Evolutionary conservation across 2,888 invertebrate species (phyloP).

Genomic region (Norana najaformis): DNA sequence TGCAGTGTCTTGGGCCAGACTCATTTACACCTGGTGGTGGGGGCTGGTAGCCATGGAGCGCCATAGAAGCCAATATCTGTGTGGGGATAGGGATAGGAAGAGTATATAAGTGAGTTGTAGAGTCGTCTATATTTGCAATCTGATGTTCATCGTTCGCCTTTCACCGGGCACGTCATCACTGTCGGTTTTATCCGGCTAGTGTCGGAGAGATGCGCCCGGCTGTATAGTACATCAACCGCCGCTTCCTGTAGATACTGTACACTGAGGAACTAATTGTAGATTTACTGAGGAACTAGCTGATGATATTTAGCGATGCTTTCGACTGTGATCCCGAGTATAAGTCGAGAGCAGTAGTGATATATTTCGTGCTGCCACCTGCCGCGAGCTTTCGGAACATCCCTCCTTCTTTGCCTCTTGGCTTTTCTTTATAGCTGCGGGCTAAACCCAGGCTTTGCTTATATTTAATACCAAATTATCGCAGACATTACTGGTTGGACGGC

Average conservation of each 20-base stretch:
- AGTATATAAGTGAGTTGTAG: not conserved
- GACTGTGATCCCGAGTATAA: not conserved
- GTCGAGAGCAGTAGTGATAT: not conserved
- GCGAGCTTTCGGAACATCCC: not conserved
- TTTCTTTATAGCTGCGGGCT: not conserved
- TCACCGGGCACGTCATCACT: not conserved
- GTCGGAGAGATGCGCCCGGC: not conserved
- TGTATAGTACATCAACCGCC: not conserved
- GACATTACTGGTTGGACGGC: no score
- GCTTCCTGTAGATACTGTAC: slow-evolving; percentile 13
- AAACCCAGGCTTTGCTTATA: not conserved
- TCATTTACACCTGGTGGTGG: not conserved
- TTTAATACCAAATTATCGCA: not conserved
- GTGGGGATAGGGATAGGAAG: not conserved
- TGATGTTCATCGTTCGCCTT: not conserved
- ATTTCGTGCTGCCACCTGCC: not conserved
- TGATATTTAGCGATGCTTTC: not conserved
- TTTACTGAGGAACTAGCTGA: not conserved
- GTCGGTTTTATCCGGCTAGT: not conserved
- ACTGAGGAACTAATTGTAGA: not conserved
- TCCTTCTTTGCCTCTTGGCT: not conserved
- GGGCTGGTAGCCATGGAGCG: not conserved
- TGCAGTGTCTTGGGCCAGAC: not conserved
- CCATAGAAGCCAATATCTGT: not conserved
- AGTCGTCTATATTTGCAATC: not conserved